A percentile compares a stretch with the other conserved stretches of the same genome.
Conservation (phyloP, 2,797 vertebrate genomes). For the Megaceryle alcyon region DNA sequence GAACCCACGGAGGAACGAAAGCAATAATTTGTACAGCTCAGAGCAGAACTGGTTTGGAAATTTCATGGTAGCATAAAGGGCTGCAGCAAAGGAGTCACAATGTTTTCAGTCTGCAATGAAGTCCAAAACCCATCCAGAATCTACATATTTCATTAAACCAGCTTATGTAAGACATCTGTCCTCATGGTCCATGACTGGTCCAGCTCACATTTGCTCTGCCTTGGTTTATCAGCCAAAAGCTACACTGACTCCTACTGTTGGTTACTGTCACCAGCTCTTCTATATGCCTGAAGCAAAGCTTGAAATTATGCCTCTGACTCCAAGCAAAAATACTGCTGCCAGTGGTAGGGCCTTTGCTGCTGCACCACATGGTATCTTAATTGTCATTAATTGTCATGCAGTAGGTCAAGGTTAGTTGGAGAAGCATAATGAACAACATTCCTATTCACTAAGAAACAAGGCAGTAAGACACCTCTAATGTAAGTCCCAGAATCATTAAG, state of each 20-base stretch:
- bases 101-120: neutral
- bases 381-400: neutral
- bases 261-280: neutral
- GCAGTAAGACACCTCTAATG: neutral
- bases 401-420: neutral
- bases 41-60: neutral
- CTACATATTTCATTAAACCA: accelerated
- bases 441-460: neutral
- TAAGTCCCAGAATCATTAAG: neutral
- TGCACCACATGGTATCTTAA: neutral
- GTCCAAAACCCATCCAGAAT: neutral
- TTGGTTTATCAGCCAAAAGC: neutral
- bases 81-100: neutral
- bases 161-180: accelerated
- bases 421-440: neutral
- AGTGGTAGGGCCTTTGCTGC: neutral
- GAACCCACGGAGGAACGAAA: neutral
- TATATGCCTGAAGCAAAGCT: neutral
- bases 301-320: neutral
- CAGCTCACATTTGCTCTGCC: neutral
- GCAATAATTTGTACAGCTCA: neutral
- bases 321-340: neutral
- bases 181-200: accelerated
- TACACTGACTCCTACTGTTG: neutral
- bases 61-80: neutral